Percentiles rank a stretch among this genome's conserved stretches.
Evolutionary conservation across 1,140 invertebrate genomes (phyloP).

Genomic region (Brachionus plicatilis): DNA sequence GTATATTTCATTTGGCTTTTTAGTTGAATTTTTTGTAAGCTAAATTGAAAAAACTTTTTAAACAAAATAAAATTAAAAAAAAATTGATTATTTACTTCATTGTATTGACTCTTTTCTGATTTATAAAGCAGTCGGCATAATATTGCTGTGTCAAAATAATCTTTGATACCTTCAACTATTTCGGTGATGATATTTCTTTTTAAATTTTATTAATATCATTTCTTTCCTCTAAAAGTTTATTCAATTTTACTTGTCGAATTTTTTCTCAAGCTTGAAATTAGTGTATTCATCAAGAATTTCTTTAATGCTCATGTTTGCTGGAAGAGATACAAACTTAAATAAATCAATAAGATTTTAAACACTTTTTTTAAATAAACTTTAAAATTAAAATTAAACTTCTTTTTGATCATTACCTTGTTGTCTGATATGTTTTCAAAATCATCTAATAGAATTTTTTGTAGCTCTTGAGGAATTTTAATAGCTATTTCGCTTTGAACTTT

Average conservation of each 20-base stretch:
- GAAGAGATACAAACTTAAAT: background rate
- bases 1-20: conserved; percentile 21
- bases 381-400: background rate
- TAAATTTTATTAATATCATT: background rate
- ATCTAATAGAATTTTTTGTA: conserved; percentile 3
- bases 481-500: conserved; percentile 4
- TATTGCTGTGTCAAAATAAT: conserved; percentile 26
- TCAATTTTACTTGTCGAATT: conserved; percentile 25
- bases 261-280: conserved; percentile 1
- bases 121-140: background rate
- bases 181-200: conserved; percentile 13
- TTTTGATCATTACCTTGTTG: background rate
- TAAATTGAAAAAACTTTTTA: background rate
- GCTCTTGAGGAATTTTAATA: conserved; percentile 10
- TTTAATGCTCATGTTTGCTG: background rate
- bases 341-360: background rate
- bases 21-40: background rate
- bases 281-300: conserved; percentile 17
- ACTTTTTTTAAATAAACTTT: no score
- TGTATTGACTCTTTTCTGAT: background rate
- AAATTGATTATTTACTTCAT: background rate
- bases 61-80: background rate
- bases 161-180: conserved; percentile 35
- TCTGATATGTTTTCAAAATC: conserved; percentile 1
- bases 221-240: background rate